Conservation (phyloP, 2,797 vertebrate genomes). For the Sternotherus odoratus region DNA sequence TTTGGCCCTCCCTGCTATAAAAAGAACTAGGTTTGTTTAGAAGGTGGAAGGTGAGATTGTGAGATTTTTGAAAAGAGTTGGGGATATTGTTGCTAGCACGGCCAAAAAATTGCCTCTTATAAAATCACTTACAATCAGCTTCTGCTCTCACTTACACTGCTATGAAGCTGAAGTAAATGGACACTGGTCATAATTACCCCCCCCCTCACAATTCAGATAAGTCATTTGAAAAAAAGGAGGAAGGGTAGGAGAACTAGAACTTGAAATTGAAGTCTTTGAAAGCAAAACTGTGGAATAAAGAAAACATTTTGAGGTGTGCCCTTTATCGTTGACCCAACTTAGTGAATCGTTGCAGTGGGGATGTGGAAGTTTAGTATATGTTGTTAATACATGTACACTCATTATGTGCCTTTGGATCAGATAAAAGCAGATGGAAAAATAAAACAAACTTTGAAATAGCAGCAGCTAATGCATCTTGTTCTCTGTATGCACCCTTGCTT, state of each 20-base stretch:
- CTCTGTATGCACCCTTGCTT: constrained; percentile 1
- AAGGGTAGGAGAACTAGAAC: background rate
- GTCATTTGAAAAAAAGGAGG: background rate
- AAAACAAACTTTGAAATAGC: background rate
- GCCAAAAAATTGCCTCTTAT: background rate
- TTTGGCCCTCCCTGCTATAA: background rate
- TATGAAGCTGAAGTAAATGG: background rate
- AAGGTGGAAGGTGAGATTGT: background rate
- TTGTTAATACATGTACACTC: background rate
- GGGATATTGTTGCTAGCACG: background rate
- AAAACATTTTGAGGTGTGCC: background rate
- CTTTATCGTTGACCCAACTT: background rate
- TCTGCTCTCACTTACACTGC: fast-evolving
- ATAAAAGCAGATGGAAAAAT: constrained; percentile 27
- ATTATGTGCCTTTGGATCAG: constrained; percentile 1
- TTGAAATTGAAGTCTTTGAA: background rate
- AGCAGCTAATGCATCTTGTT: background rate
- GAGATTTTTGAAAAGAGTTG: background rate
- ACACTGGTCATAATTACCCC: background rate
- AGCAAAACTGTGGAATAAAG: background rate
- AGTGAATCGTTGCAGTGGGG: background rate
- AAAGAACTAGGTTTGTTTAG: background rate
- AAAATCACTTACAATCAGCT: background rate
- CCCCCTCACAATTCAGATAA: background rate
- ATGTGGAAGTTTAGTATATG: background rate